Evolutionary conservation across 2,113 vertebrate species (phyloP), one percentile per base, ranked within the genome.

Genomic region (Carlito syrichta): DNA sequence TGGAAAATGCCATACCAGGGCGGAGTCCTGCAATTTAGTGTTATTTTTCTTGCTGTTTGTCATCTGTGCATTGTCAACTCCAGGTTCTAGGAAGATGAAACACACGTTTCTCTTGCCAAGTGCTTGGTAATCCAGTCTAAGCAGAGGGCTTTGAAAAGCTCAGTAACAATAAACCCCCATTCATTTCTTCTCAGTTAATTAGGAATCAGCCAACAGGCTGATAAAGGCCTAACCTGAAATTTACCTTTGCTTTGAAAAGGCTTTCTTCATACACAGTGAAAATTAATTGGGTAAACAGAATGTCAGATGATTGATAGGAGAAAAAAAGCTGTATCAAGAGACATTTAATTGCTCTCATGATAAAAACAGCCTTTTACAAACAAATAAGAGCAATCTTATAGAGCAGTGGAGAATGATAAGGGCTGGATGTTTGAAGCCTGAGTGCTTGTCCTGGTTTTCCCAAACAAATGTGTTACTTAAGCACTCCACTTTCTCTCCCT

Each of bases 251-350:
- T 89, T 85, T 96, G 85, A 71, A 96, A 95, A 93, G 27, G 10
- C 48, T 96, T 96, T 95, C 77, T 93, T 89, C 22, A 43, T 69
- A 78, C 30, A 82, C 82, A 90, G 52, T 94, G 86, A 96, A 95
- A 97, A 89, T 91, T 96, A 97, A 96, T 58, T 93, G 38, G 40
- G n/a, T 91, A 84, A 95, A 94, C 35, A 96, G 54, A 95, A 89
- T n/a, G 11, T 93, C 83, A 95, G 93, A 78, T 90, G 71, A 96
- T 83, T 95, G 56, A 77, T n/a, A 66, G 23, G 73, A 48, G n/a
- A 11, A 3, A 0, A 0, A 23, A 45, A 52, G 23, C 38, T 82
- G 77, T 66, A 88, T 87, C 96, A 90, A 78, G 87, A 96, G 12
- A 30, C 22, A 25, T 83, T 93, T 91, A 95, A 93, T 96, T 94